These are phyloP conservation scores for Cottus gobio DNA, from an alignment of 2,113 vertebrate species.

Conservation along the genomic window DNA sequence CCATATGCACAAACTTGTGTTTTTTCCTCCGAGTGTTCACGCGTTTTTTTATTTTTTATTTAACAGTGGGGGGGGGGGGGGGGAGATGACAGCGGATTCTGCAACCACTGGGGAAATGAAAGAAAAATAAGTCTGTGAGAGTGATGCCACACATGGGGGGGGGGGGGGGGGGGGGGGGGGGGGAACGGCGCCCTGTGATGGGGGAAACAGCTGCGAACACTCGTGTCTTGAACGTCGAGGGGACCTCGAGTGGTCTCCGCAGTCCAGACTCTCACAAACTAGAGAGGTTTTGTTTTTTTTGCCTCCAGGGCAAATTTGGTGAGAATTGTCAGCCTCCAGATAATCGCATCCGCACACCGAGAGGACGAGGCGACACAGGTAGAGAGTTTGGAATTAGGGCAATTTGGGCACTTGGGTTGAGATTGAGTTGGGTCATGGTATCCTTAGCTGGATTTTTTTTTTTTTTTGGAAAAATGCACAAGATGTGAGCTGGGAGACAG, in stretches of 20 bases:
- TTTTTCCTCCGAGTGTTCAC: background rate
- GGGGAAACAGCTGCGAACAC: constrained; percentile 19
- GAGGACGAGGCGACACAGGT: background rate
- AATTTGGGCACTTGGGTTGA: constrained; percentile 2
- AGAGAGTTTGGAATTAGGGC: background rate
- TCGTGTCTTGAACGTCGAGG: background rate
- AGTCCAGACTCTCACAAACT: constrained; percentile 3
- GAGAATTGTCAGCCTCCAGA: background rate
- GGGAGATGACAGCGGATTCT: background rate
- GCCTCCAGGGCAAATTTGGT: constrained; percentile 17
- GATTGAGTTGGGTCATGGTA: background rate
- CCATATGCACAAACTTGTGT: constrained; percentile 26
- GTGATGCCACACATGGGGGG: background rate
- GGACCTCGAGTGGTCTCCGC: background rate
- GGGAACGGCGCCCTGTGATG: background rate
- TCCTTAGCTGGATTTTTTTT: background rate
- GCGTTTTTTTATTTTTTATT: background rate
- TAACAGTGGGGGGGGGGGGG: too few relatives aligned
- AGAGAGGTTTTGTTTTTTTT: constrained; percentile 10
- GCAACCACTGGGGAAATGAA: background rate
- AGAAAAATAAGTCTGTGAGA: background rate
- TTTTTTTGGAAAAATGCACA: background rate
- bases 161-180: background rate
- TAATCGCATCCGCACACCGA: background rate
- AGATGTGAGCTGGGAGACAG: background rate